Evolutionary conservation across 1,140 invertebrate species (phyloP), one percentile per base, ranked within the genome.

Genomic region (Cydia amplana): DNA sequence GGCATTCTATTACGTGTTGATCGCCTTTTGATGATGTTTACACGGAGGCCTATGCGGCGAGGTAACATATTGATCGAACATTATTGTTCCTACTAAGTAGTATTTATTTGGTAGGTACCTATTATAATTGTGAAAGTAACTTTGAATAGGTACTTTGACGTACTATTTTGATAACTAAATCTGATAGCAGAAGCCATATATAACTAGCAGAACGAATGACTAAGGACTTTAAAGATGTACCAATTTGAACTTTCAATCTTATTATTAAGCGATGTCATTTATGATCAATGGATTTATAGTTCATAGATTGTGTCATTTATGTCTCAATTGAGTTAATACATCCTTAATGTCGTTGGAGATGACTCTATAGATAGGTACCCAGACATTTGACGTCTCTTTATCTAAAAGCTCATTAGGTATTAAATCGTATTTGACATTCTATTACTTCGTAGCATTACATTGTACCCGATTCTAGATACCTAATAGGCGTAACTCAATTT

Each of bases 11-110:
- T 60, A 60, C 20, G 51, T 10, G 51, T 9, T 36, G 32, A 70
- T 40, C n/a, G 32, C 65, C 32, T 40, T 70, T 70, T 36, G 64
- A 67, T 32, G 28, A 23, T 60, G 55, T 60, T 9, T 60, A 23
- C 51, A 18, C 49, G 23, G 16, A 12, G 20, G 16, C 32, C 65
- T 36, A 32, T 18, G 28, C 32, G 7, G 9, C 20, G 14, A 18
- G 36, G 16, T 43, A 36, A 18, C 65, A 18, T 70, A 36, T 36
- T 43, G 65, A 70, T 70, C n/a, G 65, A 40, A 36, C 55, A 60
- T 23, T 60, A 20, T 23, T 60, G 51, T 60, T 60, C 5, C 1
- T 51, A 4, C 10, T 60, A 60, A 12, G 55, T 6, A 23, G 16
- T 12, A n/a, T 60, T 60, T 60, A 60, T 60, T 60, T 60, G 7